Evolutionary conservation across 2,888 invertebrate genomes (phyloP).

Genomic region (Mythimna loreyi): DNA sequence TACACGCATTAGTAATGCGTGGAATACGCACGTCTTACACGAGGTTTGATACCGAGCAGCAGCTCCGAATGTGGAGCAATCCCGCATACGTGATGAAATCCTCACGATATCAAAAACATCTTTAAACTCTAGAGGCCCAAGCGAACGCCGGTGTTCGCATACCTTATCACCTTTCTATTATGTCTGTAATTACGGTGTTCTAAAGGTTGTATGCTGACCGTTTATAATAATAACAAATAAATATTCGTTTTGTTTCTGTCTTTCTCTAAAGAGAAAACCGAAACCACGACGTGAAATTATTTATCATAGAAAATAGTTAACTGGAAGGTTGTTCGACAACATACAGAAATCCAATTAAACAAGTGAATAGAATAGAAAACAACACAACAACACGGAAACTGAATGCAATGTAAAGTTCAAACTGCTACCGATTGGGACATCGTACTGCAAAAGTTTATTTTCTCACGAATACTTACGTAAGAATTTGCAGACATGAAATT

Average conservation of each 20-base stretch:
- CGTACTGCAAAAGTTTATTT: constrained; percentile 10
- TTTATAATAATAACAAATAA: neutral
- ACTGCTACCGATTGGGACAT: constrained; percentile 2
- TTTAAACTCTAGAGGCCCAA: no score
- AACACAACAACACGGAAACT: constrained; percentile 27
- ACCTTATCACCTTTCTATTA: no score
- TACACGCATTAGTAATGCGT: no score
- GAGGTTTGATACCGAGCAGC: no score
- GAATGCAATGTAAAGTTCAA: constrained; percentile 21
- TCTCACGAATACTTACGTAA: constrained; percentile 31
- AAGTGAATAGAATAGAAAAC: constrained; percentile 2
- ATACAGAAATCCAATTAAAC: neutral
- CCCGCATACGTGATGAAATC: no score
- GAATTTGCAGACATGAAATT: neutral
- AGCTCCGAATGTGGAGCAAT: no score
- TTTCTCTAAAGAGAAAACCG: neutral
- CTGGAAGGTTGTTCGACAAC: neutral
- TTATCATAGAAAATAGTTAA: neutral
- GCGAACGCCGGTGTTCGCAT: no score
- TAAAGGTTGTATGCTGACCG: neutral
- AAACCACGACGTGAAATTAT: neutral
- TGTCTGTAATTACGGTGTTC: no score
- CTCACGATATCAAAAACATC: no score
- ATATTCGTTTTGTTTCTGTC: neutral
- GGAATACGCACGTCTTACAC: no score